Evolutionary conservation across 2,113 vertebrate genomes (phyloP).

Genomic region (Oncorhynchus clarkii): DNA sequence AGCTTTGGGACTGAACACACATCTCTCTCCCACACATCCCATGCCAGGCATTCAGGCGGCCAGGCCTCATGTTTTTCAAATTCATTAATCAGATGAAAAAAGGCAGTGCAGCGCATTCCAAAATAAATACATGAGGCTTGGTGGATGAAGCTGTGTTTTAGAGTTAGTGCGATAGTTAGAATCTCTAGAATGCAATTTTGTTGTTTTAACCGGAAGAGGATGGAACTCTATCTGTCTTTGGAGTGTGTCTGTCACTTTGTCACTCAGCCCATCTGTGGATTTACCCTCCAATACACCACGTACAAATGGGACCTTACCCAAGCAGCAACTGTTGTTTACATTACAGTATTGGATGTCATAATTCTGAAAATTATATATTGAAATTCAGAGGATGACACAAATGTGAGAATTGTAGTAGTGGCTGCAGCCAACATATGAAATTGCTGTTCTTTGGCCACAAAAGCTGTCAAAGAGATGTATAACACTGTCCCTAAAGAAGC

Average conservation of each 20-base stretch:
- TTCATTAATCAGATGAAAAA: conserved; percentile 75
- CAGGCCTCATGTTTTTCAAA: conserved; percentile 76
- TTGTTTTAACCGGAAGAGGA: conserved; percentile 67
- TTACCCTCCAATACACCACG: conserved; percentile 50
- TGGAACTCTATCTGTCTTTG: conserved; percentile 65
- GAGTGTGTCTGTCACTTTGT: conserved; percentile 66
- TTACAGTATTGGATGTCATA: not conserved
- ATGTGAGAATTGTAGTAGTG: too few relatives aligned
- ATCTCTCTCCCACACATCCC: conserved; percentile 86
- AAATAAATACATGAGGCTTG: conserved; percentile 71
- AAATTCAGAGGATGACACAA: too few relatives aligned
- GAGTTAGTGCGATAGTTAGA: conserved; percentile 59
- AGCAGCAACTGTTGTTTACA: not conserved
- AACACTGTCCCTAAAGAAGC: too few relatives aligned
- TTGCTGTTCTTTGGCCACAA: too few relatives aligned
- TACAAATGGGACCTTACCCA: conserved; percentile 38
- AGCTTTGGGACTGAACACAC: conserved; percentile 68
- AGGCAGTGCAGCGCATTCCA: conserved; percentile 55
- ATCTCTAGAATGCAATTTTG: conserved; percentile 58
- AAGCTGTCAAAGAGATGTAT: too few relatives aligned
- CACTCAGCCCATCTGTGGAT: conserved; percentile 48
- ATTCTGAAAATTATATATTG: too few relatives aligned
- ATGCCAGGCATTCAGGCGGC: conserved; percentile 58
- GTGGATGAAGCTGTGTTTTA: conserved; percentile 63
- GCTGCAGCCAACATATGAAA: too few relatives aligned